Evolutionary conservation across 2,888 invertebrate genomes (phyloP), one percentile per base, ranked within the genome.

Genomic region (Polydrusus tereticollis): DNA sequence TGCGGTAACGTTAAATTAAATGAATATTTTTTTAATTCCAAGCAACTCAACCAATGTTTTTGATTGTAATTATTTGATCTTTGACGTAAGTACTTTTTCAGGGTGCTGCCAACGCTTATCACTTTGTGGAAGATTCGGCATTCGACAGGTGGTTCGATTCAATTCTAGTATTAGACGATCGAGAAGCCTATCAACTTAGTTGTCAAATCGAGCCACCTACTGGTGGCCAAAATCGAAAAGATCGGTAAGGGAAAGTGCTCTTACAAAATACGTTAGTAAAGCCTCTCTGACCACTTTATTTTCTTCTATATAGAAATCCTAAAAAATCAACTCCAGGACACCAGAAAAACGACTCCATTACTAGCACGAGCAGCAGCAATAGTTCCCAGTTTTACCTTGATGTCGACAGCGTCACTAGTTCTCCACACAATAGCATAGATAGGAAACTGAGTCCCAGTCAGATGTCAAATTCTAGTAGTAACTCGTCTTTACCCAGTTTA

Each of bases 91-190:
- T n/a, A n/a, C n/a, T n/a, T n/a, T 67, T 47, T 50, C 43, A 74
- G 74, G 92, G 93, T 67, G 97, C 99, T 12, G 98, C 99, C 2
- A 96, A 97, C 83, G 96, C 97, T 1, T 99, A 99, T 85, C 93
- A 94, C 82, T 90, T 99, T 76, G 90, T 90, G 36, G 90, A 91
- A 76, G 98, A 99, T 85, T 89, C 92, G 0, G 89, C 92, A 79
- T 99, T 99, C 85, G 96, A 97, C 86, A 89, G 94, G 64, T 99
- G 99, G 99, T 99, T 99, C 85, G 94, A 95, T 82, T 94, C 95
- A 0, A 91, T 98, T 77, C 89, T 95, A 73, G 92, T 97, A 12
- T 88, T 98, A 65, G 96, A 97, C 82, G 98, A 99, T 84, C 91
- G 95, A 64, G 97, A 98, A 85, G 79, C 97, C 50, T 96, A 93